These are phyloP conservation scores for Melieria omissa DNA, from an alignment of 2,888 invertebrate species.

Conservation along the genomic window DNA sequence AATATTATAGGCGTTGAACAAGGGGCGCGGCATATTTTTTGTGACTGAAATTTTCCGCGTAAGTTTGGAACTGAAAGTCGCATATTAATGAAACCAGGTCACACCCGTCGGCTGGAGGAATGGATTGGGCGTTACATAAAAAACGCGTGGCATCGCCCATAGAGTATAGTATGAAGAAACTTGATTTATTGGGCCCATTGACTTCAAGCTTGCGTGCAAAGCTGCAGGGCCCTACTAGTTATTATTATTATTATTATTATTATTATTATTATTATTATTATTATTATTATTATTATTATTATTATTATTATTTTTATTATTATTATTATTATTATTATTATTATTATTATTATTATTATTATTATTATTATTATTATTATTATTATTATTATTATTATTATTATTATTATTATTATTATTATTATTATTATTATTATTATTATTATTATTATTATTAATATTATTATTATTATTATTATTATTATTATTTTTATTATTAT, in stretches of 20 bases:
- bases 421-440: constrained; percentile 4
- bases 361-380: constrained; percentile 4
- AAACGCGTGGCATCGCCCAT: too few species aligned
- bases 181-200: too few species aligned
- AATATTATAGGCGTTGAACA: too few species aligned
- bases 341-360: constrained; percentile 4
- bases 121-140: too few species aligned
- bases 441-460: constrained; percentile 2
- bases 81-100: too few species aligned
- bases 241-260: constrained; percentile 2
- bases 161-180: too few species aligned
- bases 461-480: constrained; percentile 4
- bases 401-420: constrained; percentile 4
- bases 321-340: constrained; percentile 4
- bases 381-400: constrained; percentile 4
- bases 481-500: constrained; percentile 2
- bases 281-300: constrained; percentile 4
- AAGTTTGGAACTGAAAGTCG: too few species aligned
- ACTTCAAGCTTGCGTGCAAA: background rate
- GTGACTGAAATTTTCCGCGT: too few species aligned
- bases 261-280: constrained; percentile 4
- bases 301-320: constrained; percentile 2
- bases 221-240: background rate
- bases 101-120: too few species aligned
- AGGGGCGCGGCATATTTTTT: too few species aligned